A percentile compares a stretch with the other conserved stretches of the same genome.
phyloP scores from a whole-genome alignment of 2,113 vertebrate species.

The Callospermophilus lateralis region DNA sequence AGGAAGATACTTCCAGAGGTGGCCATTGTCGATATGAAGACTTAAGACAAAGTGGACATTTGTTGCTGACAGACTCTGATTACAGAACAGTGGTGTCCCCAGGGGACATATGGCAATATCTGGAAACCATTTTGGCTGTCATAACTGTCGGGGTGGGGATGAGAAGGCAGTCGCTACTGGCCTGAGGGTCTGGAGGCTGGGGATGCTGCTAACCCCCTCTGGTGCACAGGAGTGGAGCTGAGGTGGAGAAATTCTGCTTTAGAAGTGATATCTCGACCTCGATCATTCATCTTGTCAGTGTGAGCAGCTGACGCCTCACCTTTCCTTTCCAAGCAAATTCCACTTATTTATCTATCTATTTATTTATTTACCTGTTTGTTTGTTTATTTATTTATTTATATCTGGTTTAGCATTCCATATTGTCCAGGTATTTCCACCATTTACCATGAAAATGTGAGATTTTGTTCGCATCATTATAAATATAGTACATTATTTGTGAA shows the following conservation, averaged over 20 bases:
- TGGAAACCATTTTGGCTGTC: slow-evolving; percentile 24
- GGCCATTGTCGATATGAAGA: not conserved
- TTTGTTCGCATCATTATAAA: slow-evolving; percentile 53
- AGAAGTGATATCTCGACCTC: not conserved
- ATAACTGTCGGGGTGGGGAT: not conserved
- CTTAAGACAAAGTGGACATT: slow-evolving; percentile 33
- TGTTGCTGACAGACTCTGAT: not conserved
- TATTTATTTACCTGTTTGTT: too few species aligned
- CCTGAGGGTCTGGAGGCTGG: not conserved
- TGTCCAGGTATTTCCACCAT: not conserved
- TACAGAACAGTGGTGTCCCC: not conserved
- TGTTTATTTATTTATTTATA: not conserved
- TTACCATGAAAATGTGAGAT: slow-evolving; percentile 26
- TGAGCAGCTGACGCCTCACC: not conserved
- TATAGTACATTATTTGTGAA: slow-evolving; percentile 60
- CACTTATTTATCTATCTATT: not conserved
- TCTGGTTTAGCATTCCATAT: not conserved
- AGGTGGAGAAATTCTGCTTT: not conserved
- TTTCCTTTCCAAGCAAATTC: not conserved
- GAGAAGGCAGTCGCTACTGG: not conserved
- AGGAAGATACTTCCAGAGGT: not conserved
- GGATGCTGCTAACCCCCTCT: fast-evolving
- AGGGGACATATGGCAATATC: not conserved
- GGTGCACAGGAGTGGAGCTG: not conserved
- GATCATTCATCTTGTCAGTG: not conserved